These are phyloP conservation scores for Condylura cristata DNA, from an alignment of 2,113 vertebrate genomes.

Conservation along the genomic window DNA sequence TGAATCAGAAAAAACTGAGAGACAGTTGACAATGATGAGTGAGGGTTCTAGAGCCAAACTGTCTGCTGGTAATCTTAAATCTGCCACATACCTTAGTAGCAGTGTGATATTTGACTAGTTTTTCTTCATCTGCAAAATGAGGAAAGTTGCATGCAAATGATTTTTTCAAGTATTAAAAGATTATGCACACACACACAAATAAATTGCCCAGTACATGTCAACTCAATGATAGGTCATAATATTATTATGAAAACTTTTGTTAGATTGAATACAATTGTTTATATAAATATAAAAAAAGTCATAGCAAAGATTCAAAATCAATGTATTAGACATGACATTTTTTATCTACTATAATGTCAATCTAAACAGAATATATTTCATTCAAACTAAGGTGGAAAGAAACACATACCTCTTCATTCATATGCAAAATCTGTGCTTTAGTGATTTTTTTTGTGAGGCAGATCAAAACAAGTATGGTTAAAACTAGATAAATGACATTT, in stretches of 20 bases:
- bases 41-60: rapidly evolving
- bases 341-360: neutral
- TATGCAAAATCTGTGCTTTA: slow-evolving; percentile 52
- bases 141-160: neutral
- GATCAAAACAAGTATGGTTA: slow-evolving; percentile 75
- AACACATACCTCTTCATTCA: slow-evolving; percentile 33
- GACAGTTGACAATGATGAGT: rapidly evolving
- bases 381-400: slow-evolving; percentile 36
- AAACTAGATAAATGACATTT: slow-evolving; percentile 79
- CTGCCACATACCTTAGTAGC: neutral
- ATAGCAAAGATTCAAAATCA: neutral
- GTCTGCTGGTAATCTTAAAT: neutral
- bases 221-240: neutral
- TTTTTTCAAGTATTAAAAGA: neutral
- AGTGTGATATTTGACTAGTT: neutral
- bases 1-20: neutral
- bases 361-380: neutral
- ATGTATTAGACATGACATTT: neutral
- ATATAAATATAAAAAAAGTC: neutral
- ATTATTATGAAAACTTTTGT: neutral
- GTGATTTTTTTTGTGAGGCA: slow-evolving; percentile 44
- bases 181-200: neutral
- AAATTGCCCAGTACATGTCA: neutral
- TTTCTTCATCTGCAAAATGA: neutral
- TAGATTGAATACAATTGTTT: neutral